These are phyloP conservation scores for Spicauda simplicius DNA, from an alignment of 2,888 invertebrate genomes.

Conservation along the genomic window DNA sequence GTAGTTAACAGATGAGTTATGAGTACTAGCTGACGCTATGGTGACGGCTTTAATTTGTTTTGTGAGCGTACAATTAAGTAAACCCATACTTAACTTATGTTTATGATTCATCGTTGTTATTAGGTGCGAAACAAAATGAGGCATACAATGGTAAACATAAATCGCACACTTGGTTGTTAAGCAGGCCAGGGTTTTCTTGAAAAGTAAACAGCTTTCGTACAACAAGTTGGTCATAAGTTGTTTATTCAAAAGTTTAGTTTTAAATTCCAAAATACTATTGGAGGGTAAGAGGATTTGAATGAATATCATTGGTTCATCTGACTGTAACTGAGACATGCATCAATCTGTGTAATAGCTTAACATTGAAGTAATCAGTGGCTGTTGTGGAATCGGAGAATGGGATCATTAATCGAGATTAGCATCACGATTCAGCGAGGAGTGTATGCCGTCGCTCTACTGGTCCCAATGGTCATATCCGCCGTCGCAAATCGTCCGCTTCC, in stretches of 20 bases:
- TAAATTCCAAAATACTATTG: too few relatives aligned
- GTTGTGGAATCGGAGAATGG: constrained; percentile 15
- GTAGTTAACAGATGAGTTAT: too few relatives aligned
- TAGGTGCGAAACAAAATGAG: neutral
- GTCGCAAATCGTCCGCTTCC: constrained; percentile 82
- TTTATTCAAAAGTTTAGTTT: too few relatives aligned
- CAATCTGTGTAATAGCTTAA: constrained; percentile 4
- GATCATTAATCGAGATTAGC: constrained; percentile 32
- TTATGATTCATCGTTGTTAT: neutral
- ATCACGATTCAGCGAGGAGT: constrained; percentile 27
- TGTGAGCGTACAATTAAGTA: neutral
- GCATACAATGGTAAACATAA: neutral
- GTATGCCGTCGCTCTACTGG: constrained; percentile 60
- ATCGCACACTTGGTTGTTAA: neutral
- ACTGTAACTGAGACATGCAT: neutral
- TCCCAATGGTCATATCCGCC: constrained; percentile 75
- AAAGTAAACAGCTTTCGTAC: neutral
- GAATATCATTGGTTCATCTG: neutral
- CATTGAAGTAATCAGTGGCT: constrained; percentile 20
- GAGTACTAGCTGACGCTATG: neutral
- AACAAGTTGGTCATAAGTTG: too few relatives aligned
- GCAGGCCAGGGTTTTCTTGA: neutral
- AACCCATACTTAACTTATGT: neutral
- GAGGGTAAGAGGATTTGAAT: too few relatives aligned
- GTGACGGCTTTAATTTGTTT: neutral